A percentile compares a stretch with the other conserved stretches of the same genome.
phyloP scores from a whole-genome alignment of 2,888 invertebrate genomes.

The Platycheirus albimanus region DNA sequence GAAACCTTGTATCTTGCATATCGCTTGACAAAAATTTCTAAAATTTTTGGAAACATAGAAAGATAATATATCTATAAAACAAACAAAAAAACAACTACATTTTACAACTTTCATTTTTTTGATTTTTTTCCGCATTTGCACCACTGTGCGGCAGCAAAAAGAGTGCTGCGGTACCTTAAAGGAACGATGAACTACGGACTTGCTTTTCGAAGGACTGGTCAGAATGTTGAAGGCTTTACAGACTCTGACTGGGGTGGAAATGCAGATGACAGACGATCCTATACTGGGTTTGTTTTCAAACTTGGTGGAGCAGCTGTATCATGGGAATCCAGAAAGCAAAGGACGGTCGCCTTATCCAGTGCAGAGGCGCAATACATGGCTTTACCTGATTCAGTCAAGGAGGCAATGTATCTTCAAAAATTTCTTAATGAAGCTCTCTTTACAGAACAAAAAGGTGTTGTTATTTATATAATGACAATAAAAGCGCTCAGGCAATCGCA shows the following conservation, averaged over 20 bases:
- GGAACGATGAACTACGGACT: constrained; percentile 15
- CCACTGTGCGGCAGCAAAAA: constrained; percentile 48
- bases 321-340: constrained; percentile 13
- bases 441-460: constrained; percentile 7
- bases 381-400: constrained; percentile 11
- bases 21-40: too few relatives aligned
- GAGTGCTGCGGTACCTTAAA: constrained; percentile 9
- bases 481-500: constrained; percentile 10
- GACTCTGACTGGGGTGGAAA: constrained; percentile 16
- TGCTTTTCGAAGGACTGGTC: neutral
- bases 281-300: constrained; percentile 18
- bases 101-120: too few relatives aligned
- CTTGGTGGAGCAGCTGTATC: neutral
- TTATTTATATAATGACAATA: constrained; percentile 35
- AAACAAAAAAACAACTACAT: too few relatives aligned
- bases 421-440: constrained; percentile 10
- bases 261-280: constrained; percentile 10
- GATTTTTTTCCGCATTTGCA: too few relatives aligned
- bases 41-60: too few relatives aligned
- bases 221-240: constrained; percentile 7
- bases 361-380: constrained; percentile 19
- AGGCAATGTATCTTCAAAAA: constrained; percentile 25
- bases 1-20: too few relatives aligned
- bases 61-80: too few relatives aligned
- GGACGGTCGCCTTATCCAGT: constrained; percentile 10